Evolutionary conservation across 2,797 vertebrate species (phyloP).

Genomic region (Sylvia borin): DNA sequence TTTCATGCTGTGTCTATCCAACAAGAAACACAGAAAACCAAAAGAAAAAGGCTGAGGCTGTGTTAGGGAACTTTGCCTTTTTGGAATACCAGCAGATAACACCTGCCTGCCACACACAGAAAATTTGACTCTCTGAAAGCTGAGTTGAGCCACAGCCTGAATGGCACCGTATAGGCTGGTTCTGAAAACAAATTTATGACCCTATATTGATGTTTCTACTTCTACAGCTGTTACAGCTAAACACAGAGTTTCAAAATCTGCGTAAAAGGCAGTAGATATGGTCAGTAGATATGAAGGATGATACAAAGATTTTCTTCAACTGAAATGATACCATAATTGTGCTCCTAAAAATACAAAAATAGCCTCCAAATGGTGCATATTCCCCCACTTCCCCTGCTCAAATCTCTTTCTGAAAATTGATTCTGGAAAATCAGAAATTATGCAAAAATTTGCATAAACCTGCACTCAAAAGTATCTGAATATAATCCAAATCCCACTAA

Average conservation of each 20-base stretch:
- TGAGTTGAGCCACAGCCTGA: background rate
- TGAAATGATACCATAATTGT: background rate
- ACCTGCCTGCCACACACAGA: accelerated
- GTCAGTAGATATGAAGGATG: background rate
- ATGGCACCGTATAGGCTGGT: background rate
- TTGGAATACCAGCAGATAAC: background rate
- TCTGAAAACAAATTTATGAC: background rate
- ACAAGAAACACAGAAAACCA: background rate
- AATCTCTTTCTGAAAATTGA: background rate
- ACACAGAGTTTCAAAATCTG: background rate
- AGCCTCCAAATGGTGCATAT: background rate
- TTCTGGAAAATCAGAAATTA: background rate
- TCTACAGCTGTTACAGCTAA: background rate
- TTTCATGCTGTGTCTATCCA: background rate
- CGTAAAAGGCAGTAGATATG: background rate
- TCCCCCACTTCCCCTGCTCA: background rate
- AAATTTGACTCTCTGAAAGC: background rate
- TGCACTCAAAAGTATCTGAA: background rate
- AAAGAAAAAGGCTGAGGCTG: background rate
- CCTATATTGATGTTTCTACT: background rate
- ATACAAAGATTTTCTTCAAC: background rate
- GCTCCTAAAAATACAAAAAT: background rate
- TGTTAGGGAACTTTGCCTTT: background rate
- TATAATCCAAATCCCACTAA: background rate
- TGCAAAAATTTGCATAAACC: background rate